Base-by-base conservation (phyloP, 1,140 invertebrate species). In the Euborellia annulipes region DNA sequence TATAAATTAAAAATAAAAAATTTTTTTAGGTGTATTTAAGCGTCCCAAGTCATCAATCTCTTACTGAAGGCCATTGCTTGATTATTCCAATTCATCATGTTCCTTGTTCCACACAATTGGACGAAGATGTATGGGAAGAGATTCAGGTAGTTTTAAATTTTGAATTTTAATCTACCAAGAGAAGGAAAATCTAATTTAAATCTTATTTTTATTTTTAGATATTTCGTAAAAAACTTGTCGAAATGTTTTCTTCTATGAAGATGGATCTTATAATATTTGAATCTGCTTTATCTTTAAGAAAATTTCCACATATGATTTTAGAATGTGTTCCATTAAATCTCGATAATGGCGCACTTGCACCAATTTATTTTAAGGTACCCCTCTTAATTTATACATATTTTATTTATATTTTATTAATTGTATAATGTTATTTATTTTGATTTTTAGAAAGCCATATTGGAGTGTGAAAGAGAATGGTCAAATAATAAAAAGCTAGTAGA, bases 401-500 rank as follows among this genome's bases (percentile, higher is more conserved):
- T 23, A 2, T 7, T 16, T 22, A 16, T 44, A 17, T 21, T 22
- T 23, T 45, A 14, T 14, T 36, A 22, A 27, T 34, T 46, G 21
- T 14, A 16, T 4, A 21, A 14, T 7, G 3, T 46, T 3, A 3
- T 13, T 47, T 50, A 8, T 43, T 52, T 46, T 32, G 48, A 51
- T 45, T 57, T 64, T 14, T 51, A 82, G 75, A 97, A 98, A 78
- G 92, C 91, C 0, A 77, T 98, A 39, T 66, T 87, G 54, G 93
- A 97, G 63, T 91, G 84, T 51, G 93, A 96, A 66, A 76, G 72
- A 19, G 91, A 96, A 68, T 97, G 93, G 92, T 73, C 85, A 11
- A 78, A 80, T 50, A 97, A 98, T 61, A 92, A 91, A 58, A 97
- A 98, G 70, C 62, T 98, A n/a, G 72, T 97, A 1, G 82, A 90